phyloP scores from a whole-genome alignment of 2,797 vertebrate genomes.

The Phoxinus dragarum region DNA sequence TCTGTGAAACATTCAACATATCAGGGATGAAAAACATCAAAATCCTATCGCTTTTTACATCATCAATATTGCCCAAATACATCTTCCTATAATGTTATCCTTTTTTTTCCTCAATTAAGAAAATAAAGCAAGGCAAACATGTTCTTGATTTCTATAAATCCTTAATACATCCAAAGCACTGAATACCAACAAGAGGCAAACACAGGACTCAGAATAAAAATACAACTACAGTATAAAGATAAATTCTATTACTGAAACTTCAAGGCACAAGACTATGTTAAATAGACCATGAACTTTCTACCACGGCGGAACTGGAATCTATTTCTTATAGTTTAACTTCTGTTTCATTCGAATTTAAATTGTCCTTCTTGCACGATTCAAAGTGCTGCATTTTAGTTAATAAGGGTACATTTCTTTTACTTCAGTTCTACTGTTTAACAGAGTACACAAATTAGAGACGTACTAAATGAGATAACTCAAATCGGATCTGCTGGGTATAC shows the following conservation, averaged over 20 bases:
- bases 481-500: slow-evolving; percentile 58
- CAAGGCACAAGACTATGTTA: slow-evolving; percentile 75
- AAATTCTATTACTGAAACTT: slow-evolving; percentile 70
- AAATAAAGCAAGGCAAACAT: slow-evolving; percentile 68
- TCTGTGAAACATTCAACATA: slow-evolving; percentile 56
- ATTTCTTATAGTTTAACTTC: slow-evolving; percentile 58
- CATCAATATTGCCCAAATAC: slow-evolving; percentile 67
- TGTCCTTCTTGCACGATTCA: slow-evolving; percentile 54
- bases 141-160: slow-evolving; percentile 64
- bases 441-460: slow-evolving; percentile 54
- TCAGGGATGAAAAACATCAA: slow-evolving; percentile 48
- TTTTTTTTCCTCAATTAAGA: slow-evolving; percentile 53
- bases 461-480: slow-evolving; percentile 50
- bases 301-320: slow-evolving; percentile 61
- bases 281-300: slow-evolving; percentile 69
- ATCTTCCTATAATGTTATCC: slow-evolving; percentile 59
- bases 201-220: slow-evolving; percentile 68
- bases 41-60: slow-evolving; percentile 60
- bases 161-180: slow-evolving; percentile 68
- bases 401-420: slow-evolving; percentile 37
- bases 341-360: slow-evolving; percentile 59
- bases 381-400: slow-evolving; percentile 57
- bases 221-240: slow-evolving; percentile 69
- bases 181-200: slow-evolving; percentile 68
- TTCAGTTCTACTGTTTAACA: slow-evolving; percentile 50